phyloP scores from a whole-genome alignment of 2,888 invertebrate genomes.

The Xylophagus ater region DNA sequence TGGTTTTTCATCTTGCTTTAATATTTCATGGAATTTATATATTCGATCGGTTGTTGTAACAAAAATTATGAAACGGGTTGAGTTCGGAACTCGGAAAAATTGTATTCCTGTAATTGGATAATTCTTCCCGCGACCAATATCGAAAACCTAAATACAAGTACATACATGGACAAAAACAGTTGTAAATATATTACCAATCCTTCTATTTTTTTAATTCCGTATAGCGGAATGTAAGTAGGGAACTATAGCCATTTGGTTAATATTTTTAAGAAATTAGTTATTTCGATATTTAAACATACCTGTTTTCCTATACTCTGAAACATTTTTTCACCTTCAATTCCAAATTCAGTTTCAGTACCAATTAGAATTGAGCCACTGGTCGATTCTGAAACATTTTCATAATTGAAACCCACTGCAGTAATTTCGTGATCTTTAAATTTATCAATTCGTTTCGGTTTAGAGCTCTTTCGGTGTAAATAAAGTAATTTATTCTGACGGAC shows the following conservation, averaged over 20 bases:
- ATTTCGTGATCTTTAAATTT: slow-evolving; percentile 56
- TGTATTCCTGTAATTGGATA: slow-evolving; percentile 81
- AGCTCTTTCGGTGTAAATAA: slow-evolving; percentile 66
- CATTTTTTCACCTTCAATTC: slow-evolving; percentile 69
- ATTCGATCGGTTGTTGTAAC: slow-evolving; percentile 73
- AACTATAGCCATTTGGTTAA: slow-evolving; percentile 40
- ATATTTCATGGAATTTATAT: slow-evolving; percentile 77
- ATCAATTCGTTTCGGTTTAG: slow-evolving; percentile 55
- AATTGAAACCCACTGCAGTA: slow-evolving; percentile 86
- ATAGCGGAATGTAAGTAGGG: slow-evolving; percentile 62
- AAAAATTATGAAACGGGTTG: slow-evolving; percentile 68
- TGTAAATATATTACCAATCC: slow-evolving; percentile 50
- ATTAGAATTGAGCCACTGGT: slow-evolving; percentile 76
- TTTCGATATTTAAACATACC: slow-evolving; percentile 40
- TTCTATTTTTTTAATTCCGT: slow-evolving; percentile 61
- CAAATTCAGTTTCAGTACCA: slow-evolving; percentile 86
- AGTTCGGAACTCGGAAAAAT: slow-evolving; percentile 60
- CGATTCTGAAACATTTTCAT: slow-evolving; percentile 52
- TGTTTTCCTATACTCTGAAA: slow-evolving; percentile 79
- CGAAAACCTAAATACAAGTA: slow-evolving; percentile 57
- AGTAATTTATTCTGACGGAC: slow-evolving; percentile 63
- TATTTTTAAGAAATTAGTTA: slow-evolving; percentile 2
- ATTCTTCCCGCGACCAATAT: slow-evolving; percentile 66
- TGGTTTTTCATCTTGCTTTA: slow-evolving; percentile 65
- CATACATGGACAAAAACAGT: neutral